phyloP scores from a whole-genome alignment of 2,797 vertebrate species.

The Catostomus latipinnis region DNA sequence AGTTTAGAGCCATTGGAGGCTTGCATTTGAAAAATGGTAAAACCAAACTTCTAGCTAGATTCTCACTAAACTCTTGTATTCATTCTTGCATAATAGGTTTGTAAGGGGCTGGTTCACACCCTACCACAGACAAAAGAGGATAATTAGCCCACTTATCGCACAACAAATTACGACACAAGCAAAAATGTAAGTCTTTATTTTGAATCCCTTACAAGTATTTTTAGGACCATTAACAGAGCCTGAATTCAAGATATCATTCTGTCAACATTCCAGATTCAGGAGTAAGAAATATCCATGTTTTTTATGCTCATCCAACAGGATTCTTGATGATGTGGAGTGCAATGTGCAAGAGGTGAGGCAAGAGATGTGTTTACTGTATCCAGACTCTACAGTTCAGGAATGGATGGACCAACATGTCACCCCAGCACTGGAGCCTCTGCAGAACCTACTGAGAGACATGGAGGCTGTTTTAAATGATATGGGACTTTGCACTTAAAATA shows the following conservation, averaged over 20 bases:
- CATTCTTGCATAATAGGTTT: conserved; percentile 72
- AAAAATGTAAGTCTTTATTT: conserved; percentile 76
- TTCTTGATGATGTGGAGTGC: conserved; percentile 77
- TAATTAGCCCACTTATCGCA: conserved; percentile 84
- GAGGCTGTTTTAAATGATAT: conserved; percentile 70
- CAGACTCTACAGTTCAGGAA: conserved; percentile 81
- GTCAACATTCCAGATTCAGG: neutral
- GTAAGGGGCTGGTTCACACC: conserved; percentile 94
- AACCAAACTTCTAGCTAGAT: neutral
- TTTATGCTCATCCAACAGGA: conserved; percentile 70
- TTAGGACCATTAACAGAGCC: neutral
- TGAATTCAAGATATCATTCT: neutral
- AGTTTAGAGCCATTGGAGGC: conserved; percentile 54
- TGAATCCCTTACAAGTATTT: neutral
- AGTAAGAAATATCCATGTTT: neutral
- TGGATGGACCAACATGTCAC: conserved; percentile 90
- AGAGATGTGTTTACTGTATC: conserved; percentile 84
- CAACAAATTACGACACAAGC: conserved; percentile 88
- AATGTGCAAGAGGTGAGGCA: conserved; percentile 75
- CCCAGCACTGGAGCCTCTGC: conserved; percentile 80
- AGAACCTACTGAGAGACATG: conserved; percentile 80
- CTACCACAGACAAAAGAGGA: conserved; percentile 85
- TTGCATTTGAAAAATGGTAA: neutral
- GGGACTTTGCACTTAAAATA: conserved; percentile 49
- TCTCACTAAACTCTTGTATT: neutral